Evolutionary conservation across 2,888 invertebrate species (phyloP).

Genomic region (Tipula lateralis): DNA sequence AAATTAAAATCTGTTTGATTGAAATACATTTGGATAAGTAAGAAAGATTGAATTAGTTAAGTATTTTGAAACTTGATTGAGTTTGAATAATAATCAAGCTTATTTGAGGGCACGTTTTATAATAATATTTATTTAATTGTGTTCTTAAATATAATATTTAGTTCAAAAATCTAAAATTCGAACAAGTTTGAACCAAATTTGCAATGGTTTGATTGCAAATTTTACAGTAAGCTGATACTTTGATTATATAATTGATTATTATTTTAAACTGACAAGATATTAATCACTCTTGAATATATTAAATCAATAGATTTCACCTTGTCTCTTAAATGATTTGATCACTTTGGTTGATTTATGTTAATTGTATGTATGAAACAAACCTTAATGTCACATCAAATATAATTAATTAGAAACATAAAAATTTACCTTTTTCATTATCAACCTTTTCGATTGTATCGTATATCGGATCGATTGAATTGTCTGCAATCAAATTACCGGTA

Average conservation of each 20-base stretch:
- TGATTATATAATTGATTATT: not conserved
- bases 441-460: conserved; percentile 31
- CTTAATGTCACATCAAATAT: not conserved
- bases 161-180: not conserved
- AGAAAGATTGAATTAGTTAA: no score
- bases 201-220: not conserved
- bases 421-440: conserved; percentile 33
- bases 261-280: not conserved
- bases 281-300: not conserved
- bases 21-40: no score
- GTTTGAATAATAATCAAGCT: not conserved
- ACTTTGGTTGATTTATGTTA: not conserved
- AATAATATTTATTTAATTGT: no score
- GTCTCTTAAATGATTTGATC: not conserved
- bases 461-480: conserved; percentile 40
- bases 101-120: no score
- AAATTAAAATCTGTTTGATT: no score
- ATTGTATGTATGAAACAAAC: not conserved
- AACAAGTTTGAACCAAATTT: not conserved
- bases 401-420: not conserved
- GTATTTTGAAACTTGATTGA: no score
- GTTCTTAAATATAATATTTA: not conserved
- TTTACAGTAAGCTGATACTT: not conserved
- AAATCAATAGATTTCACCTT: no score
- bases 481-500: conserved; percentile 67